Base-by-base conservation (phyloP, 2,113 vertebrate genomes). In the Chroicocephalus ridibundus region DNA sequence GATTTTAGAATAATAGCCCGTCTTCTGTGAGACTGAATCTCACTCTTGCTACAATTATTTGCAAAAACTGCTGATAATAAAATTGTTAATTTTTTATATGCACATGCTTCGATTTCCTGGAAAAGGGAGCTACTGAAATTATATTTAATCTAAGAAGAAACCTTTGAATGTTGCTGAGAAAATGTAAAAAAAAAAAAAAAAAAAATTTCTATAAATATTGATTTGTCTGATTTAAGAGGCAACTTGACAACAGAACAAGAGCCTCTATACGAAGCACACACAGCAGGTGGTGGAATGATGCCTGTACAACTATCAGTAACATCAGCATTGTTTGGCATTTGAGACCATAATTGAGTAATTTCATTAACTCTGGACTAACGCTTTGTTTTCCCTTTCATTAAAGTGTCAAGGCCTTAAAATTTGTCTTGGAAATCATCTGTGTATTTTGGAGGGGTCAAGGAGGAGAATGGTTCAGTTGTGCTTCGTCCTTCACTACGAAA, bases 191-290 rank as follows among this genome's bases (percentile, higher is more conserved):
- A 24, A 47, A 5, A 11, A 49, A 49, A 1, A 25, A 42, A 12
- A 38, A 38, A 9, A 38, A 38, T 38, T 60, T 17, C 29, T 49
- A 6, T 51, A 11, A 42, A 47, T 21, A 47, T 47, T 20, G 46
- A 11, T 47, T 49, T 49, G 22, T 49, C 21, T 49, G 27, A 40
- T 74, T 74, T 31, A 6, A 57, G 64, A 42, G 49, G 19, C 58
- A 65, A 6, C 31, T 57, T 74, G 24, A 4, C 38, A 62, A 26
- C 18, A 42, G 25, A 40, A 42, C 32, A 22, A 42, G 88, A 15
- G 25, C 18, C 54, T 79, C 49, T 8, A 4, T 38, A 1, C 8
- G 17, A 57, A 66, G 3, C 27, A 1, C 2, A 0, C 7, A 0
- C 34, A 69, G 88, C 55, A 27, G 55, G 64, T 78, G 68, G 14